Percentiles rank a stretch among this genome's conserved stretches.
Evolutionary conservation across 2,888 invertebrate genomes (phyloP).

Genomic region (Ischnus inquisitorius): DNA sequence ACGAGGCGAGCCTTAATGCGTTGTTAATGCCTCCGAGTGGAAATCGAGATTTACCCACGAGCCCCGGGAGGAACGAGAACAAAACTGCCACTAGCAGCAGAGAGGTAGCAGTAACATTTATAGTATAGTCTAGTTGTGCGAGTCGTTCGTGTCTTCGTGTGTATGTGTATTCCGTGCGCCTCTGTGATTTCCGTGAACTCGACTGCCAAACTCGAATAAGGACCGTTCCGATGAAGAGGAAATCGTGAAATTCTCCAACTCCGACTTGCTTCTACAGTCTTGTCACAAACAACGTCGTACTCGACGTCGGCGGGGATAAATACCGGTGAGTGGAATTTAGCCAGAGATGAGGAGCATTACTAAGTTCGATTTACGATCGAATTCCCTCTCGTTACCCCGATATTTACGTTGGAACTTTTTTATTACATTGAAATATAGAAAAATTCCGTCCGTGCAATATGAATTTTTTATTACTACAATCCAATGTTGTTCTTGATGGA

Average conservation of each 20-base stretch:
- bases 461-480: too few relatives aligned
- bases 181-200: conserved; percentile 49
- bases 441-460: too few relatives aligned
- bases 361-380: conserved; percentile 1
- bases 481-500: background rate
- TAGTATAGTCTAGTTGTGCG: background rate
- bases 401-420: background rate
- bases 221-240: conserved; percentile 26
- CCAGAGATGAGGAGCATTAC: background rate
- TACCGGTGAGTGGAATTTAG: conserved; percentile 44
- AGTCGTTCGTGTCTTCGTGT: background rate
- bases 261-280: background rate
- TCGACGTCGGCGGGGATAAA: conserved; percentile 11
- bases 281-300: conserved; percentile 2
- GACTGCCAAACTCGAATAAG: conserved; percentile 51
- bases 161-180: background rate
- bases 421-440: too few relatives aligned
- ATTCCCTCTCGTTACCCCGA: background rate
- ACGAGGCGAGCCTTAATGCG: conserved; percentile 25
- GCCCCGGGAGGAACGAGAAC: conserved; percentile 11
- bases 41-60: conserved; percentile 40
- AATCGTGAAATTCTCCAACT: conserved; percentile 35
- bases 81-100: background rate
- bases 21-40: conserved; percentile 39
- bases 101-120: background rate